Conservation (phyloP, 2,888 invertebrate genomes). For the Protula sp. region DNA sequence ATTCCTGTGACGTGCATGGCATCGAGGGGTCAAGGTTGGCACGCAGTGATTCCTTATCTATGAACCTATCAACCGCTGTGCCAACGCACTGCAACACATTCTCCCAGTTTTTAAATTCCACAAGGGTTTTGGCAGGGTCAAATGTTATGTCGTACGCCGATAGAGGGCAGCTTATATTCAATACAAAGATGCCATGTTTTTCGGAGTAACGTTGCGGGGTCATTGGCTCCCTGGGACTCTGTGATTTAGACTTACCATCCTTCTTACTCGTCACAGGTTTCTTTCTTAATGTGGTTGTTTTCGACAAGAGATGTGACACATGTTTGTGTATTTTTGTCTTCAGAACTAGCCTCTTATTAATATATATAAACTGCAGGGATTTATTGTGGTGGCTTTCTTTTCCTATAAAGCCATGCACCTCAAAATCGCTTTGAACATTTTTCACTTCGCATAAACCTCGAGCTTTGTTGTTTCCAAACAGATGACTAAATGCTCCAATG, state of each 20-base stretch:
- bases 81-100: constrained; percentile 54
- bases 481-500: constrained; percentile 57
- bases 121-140: constrained; percentile 57
- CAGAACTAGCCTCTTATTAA: constrained; percentile 62
- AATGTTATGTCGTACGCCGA: constrained; percentile 57
- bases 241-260: too few relatives aligned
- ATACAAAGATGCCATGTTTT: constrained; percentile 56
- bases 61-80: constrained; percentile 26
- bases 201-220: constrained; percentile 31
- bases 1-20: background rate
- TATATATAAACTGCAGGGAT: constrained; percentile 62
- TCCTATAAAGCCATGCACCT: constrained; percentile 61
- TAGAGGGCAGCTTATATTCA: constrained; percentile 59
- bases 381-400: constrained; percentile 56
- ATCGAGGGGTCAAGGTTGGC: background rate
- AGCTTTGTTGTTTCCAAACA: constrained; percentile 55
- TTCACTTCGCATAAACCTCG: constrained; percentile 52
- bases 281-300: constrained; percentile 31
- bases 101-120: constrained; percentile 61
- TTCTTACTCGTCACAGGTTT: constrained; percentile 3
- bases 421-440: constrained; percentile 55
- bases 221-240: background rate
- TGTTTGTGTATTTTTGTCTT: constrained; percentile 58
- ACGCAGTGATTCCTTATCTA: background rate
- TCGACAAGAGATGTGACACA: constrained; percentile 51